Conservation (phyloP, 2,888 invertebrate species). For the Cloeon dipterum region DNA sequence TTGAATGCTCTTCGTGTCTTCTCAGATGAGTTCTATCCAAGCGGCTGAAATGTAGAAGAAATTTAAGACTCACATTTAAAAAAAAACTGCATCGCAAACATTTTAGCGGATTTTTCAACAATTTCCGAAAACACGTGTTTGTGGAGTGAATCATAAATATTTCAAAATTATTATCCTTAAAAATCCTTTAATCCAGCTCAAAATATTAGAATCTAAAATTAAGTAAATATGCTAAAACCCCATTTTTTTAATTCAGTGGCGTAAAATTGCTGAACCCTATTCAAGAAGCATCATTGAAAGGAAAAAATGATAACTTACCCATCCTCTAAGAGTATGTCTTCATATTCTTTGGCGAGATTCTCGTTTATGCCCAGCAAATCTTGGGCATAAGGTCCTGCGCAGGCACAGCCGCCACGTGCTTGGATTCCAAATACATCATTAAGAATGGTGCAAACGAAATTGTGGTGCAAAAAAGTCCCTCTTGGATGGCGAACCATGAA, state of each 20-base stretch:
- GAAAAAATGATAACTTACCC: slow-evolving; percentile 24
- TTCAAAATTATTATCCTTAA: too few relatives aligned
- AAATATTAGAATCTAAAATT: slow-evolving; percentile 16
- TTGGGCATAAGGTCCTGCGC: slow-evolving; percentile 66
- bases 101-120: too few relatives aligned
- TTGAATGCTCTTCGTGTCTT: slow-evolving; percentile 24
- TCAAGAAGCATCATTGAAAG: background rate
- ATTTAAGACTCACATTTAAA: too few relatives aligned
- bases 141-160: too few relatives aligned
- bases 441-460: slow-evolving; percentile 62
- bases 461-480: slow-evolving; percentile 69
- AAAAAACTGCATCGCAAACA: too few relatives aligned
- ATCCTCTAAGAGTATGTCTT: slow-evolving; percentile 38
- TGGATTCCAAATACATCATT: slow-evolving; percentile 87
- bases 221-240: slow-evolving; percentile 9
- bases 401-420: slow-evolving; percentile 53
- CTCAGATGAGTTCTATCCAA: slow-evolving; percentile 26
- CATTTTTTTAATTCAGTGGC: slow-evolving; percentile 15
- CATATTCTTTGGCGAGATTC: slow-evolving; percentile 48
- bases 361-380: slow-evolving; percentile 65
- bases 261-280: slow-evolving; percentile 14
- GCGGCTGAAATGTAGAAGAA: slow-evolving; percentile 18
- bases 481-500: slow-evolving; percentile 62
- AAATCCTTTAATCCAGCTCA: background rate
- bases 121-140: too few relatives aligned